phyloP scores from a whole-genome alignment of 2,888 invertebrate species.

The Troides oblongomaculatus region DNA sequence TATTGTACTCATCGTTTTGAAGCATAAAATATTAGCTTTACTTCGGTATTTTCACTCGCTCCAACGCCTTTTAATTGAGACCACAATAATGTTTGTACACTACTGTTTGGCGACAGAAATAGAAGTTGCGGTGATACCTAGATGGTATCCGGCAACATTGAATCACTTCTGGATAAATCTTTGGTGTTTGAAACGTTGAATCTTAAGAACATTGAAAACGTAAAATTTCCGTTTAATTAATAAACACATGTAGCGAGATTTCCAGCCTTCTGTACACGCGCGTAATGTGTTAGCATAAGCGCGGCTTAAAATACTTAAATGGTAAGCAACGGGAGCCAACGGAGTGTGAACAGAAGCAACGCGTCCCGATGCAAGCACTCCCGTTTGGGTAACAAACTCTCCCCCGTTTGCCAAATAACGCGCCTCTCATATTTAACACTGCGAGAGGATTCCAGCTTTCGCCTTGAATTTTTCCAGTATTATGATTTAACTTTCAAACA shows the following conservation, averaged over 20 bases:
- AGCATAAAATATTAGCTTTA: too few species aligned
- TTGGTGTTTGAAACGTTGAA: too few species aligned
- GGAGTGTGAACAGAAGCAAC: conserved; percentile 36
- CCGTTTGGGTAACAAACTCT: conserved; percentile 41
- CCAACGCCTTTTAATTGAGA: too few species aligned
- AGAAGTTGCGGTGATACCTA: too few species aligned
- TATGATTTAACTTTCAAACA: background rate
- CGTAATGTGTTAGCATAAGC: conserved; percentile 38
- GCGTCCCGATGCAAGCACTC: conserved; percentile 32
- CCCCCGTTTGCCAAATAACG: conserved; percentile 39
- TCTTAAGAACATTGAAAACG: background rate
- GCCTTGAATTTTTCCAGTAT: background rate
- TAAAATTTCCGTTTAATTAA: conserved; percentile 17
- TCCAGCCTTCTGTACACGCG: conserved; percentile 35
- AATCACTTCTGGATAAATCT: too few species aligned
- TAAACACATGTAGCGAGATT: conserved; percentile 12
- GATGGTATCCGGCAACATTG: too few species aligned
- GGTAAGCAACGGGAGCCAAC: conserved; percentile 33
- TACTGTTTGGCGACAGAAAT: too few species aligned
- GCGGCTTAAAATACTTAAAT: conserved; percentile 35
- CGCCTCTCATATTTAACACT: conserved; percentile 41
- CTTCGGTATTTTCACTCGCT: too few species aligned
- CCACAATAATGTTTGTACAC: too few species aligned
- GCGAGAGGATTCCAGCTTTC: conserved; percentile 32
- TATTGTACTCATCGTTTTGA: too few species aligned